Evolutionary conservation across 2,797 vertebrate genomes (phyloP).

Genomic region (Eulemur coronatus): DNA sequence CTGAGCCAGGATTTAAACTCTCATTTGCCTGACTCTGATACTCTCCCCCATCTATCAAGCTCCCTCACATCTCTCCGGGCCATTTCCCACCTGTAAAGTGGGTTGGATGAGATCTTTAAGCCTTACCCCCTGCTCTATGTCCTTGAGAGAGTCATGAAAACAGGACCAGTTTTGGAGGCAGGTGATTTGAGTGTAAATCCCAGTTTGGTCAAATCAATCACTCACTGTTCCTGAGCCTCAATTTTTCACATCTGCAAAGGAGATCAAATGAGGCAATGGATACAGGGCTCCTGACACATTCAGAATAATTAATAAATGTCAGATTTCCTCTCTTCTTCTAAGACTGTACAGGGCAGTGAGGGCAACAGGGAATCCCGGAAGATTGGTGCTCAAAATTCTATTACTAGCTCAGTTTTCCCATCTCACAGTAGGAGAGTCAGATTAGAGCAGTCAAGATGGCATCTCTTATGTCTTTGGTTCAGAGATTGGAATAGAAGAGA

Average conservation of each 20-base stretch:
- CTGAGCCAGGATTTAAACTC: not conserved
- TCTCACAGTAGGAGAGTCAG: not conserved
- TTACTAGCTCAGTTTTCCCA: not conserved
- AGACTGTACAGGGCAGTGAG: not conserved
- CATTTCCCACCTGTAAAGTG: not conserved
- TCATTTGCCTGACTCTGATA: not conserved
- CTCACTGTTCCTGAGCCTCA: constrained; percentile 9
- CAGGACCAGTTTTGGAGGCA: not conserved
- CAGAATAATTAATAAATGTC: constrained; percentile 34
- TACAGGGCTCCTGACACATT: not conserved
- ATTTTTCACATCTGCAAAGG: constrained; percentile 35
- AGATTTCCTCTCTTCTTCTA: constrained; percentile 16
- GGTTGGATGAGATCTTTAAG: not conserved
- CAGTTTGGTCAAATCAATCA: not conserved
- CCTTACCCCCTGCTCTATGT: not conserved
- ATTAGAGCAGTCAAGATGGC: not conserved
- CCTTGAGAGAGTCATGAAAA: not conserved
- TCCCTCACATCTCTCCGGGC: not conserved
- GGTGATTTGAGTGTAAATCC: not conserved
- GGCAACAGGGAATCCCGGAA: not conserved
- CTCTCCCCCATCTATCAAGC: not conserved
- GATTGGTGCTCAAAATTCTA: not conserved
- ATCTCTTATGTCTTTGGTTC: not conserved
- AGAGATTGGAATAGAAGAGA: not conserved
- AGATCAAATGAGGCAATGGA: constrained; percentile 42